Evolutionary conservation across 1,140 invertebrate genomes (phyloP).

Genomic region (Micrasema longulum): DNA sequence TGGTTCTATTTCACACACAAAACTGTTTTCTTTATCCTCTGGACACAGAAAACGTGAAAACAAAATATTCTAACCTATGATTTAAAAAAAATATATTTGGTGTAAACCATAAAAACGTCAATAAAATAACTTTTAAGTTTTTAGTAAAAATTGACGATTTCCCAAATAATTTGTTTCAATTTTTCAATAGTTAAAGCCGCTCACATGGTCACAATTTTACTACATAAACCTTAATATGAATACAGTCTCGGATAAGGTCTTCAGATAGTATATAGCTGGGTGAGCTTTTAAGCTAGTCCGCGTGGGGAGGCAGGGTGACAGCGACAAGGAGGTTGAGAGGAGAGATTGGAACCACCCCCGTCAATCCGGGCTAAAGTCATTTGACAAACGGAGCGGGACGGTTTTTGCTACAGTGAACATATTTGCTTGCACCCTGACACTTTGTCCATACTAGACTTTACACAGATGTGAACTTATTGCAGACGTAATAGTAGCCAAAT

Average conservation of each 20-base stretch:
- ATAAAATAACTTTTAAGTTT: too few species aligned
- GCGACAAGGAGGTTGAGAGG: not conserved
- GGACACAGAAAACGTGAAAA: too few species aligned
- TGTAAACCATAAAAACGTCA: too few species aligned
- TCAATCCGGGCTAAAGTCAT: conserved; percentile 28
- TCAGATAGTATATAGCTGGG: too few species aligned
- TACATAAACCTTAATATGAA: conserved; percentile 10
- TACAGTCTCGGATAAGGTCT: conserved; percentile 1
- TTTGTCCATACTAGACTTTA: conserved; percentile 9
- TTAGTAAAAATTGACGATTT: too few species aligned
- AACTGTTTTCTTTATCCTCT: too few species aligned
- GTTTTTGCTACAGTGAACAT: conserved; percentile 37
- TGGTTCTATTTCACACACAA: too few species aligned
- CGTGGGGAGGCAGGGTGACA: not conserved
- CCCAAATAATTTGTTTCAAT: too few species aligned
- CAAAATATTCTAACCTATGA: too few species aligned
- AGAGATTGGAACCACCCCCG: not conserved
- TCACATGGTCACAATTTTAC: not conserved
- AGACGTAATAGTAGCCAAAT: too few species aligned
- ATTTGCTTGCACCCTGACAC: conserved; percentile 27
- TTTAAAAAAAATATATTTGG: too few species aligned
- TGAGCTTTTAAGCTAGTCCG: not conserved
- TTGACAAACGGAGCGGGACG: conserved; percentile 27
- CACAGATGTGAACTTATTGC: not conserved
- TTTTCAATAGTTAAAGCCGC: too few species aligned